Percentiles rank a stretch among this genome's conserved stretches.
These are phyloP conservation scores for Sebastes melanostomus DNA, from an alignment of 2,797 vertebrate species.

Conservation along the genomic window DNA sequence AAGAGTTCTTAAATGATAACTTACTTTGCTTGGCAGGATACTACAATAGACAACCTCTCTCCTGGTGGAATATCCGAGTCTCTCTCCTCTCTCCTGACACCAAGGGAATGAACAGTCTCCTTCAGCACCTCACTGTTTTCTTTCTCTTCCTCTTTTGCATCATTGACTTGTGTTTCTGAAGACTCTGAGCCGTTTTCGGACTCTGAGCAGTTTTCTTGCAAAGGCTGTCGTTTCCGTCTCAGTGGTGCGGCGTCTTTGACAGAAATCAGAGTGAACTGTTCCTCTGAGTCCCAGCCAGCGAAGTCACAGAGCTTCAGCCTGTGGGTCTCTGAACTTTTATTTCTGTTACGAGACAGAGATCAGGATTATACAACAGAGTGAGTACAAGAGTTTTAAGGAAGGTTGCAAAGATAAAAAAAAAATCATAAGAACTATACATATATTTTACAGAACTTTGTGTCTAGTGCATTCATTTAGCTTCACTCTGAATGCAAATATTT, in stretches of 20 bases:
- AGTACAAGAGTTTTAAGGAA: not conserved
- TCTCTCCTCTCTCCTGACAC: slow-evolving; percentile 35
- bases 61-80: slow-evolving; percentile 72
- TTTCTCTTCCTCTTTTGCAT: not conserved
- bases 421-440: not conserved
- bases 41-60: slow-evolving; percentile 62
- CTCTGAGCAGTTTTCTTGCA: not conserved
- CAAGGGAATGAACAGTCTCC: not conserved
- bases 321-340: slow-evolving; percentile 84
- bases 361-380: not conserved
- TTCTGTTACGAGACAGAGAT: slow-evolving; percentile 79
- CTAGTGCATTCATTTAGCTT: not conserved
- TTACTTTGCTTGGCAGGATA: slow-evolving; percentile 78
- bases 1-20: not conserved
- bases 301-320: slow-evolving; percentile 87
- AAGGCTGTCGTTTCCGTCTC: slow-evolving; percentile 2
- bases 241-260: slow-evolving; percentile 5
- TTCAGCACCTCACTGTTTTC: not conserved
- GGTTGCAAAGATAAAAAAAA: not conserved
- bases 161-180: slow-evolving; percentile 14
- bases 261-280: slow-evolving; percentile 84
- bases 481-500: not conserved
- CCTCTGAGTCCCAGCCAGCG: slow-evolving; percentile 90
- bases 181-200: not conserved
- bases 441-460: not conserved